Percentiles rank a stretch among this genome's conserved stretches.
These are phyloP conservation scores for Pseudomugil tenellus DNA, from an alignment of 2,797 vertebrate genomes.

Conservation along the genomic window DNA sequence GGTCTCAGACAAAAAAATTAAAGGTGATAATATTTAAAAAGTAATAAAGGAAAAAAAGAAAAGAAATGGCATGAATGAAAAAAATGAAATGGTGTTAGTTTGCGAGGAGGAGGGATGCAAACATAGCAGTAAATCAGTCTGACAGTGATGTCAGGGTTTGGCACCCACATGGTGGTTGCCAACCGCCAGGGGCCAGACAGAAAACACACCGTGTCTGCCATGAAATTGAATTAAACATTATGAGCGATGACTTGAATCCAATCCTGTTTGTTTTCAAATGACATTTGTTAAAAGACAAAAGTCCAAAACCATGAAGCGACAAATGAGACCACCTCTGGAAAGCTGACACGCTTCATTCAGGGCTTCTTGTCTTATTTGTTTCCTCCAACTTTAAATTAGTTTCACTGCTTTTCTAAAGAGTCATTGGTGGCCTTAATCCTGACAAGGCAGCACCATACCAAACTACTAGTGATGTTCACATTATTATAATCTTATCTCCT, in stretches of 20 bases:
- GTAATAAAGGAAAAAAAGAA: not conserved
- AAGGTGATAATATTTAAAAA: not conserved
- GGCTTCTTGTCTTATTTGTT: not conserved
- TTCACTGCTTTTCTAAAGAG: not conserved
- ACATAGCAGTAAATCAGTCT: slow-evolving; percentile 38
- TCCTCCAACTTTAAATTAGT: not conserved
- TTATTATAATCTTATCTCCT: slow-evolving; percentile 3
- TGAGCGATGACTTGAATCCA: slow-evolving; percentile 22
- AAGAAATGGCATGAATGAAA: not conserved
- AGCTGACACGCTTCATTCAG: not conserved
- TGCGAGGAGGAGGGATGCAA: not conserved
- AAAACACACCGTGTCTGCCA: slow-evolving; percentile 48
- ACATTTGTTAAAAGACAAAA: slow-evolving; percentile 34
- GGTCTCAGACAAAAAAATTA: not conserved
- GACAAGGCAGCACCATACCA: no score
- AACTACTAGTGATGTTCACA: not conserved
- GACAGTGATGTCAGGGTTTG: slow-evolving; percentile 41
- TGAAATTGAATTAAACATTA: slow-evolving; percentile 61
- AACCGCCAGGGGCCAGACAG: slow-evolving; percentile 37
- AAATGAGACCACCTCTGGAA: not conserved
- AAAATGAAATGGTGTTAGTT: not conserved
- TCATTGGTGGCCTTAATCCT: not conserved
- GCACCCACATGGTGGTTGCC: slow-evolving; percentile 40
- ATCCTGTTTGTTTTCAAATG: slow-evolving; percentile 14
- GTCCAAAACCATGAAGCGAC: slow-evolving; percentile 4